These are phyloP conservation scores for Diorhabda sublineata DNA, from an alignment of 1,140 invertebrate genomes.

Conservation along the genomic window DNA sequence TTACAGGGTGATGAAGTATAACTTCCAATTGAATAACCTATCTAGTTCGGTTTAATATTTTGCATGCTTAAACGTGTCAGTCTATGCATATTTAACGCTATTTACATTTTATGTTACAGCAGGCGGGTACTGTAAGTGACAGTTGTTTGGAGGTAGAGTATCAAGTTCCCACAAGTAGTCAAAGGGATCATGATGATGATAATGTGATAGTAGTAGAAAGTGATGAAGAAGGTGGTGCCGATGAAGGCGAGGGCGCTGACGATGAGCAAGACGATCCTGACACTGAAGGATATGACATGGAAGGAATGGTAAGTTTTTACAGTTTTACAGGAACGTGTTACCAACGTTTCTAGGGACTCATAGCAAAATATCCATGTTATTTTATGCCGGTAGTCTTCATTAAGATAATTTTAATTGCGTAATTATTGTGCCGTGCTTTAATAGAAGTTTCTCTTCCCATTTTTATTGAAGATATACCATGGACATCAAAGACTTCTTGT, in stretches of 20 bases:
- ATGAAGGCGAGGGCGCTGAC: conserved; percentile 50
- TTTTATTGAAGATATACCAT: too few relatives aligned
- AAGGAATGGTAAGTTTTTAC: conserved; percentile 32
- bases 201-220: conserved; percentile 71
- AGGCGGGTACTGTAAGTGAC: conserved; percentile 48
- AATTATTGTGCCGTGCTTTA: too few relatives aligned
- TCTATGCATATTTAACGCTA: background rate
- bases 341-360: too few relatives aligned
- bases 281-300: conserved; percentile 48
- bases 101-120: conserved; percentile 16
- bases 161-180: conserved; percentile 76
- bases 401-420: too few relatives aligned
- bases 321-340: background rate
- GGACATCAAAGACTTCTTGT: too few relatives aligned
- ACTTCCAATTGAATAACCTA: too few relatives aligned
- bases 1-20: too few relatives aligned
- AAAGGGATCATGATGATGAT: conserved; percentile 68
- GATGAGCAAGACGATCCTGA: conserved; percentile 45
- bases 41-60: too few relatives aligned
- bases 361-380: too few relatives aligned
- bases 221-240: conserved; percentile 53
- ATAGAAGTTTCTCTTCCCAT: too few relatives aligned
- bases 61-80: too few relatives aligned
- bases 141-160: conserved; percentile 63
- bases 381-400: too few relatives aligned